Percentiles rank a stretch among this genome's conserved stretches.
phyloP scores from a whole-genome alignment of 1,140 invertebrate species.

The Trachymyrmex cornetzi region DNA sequence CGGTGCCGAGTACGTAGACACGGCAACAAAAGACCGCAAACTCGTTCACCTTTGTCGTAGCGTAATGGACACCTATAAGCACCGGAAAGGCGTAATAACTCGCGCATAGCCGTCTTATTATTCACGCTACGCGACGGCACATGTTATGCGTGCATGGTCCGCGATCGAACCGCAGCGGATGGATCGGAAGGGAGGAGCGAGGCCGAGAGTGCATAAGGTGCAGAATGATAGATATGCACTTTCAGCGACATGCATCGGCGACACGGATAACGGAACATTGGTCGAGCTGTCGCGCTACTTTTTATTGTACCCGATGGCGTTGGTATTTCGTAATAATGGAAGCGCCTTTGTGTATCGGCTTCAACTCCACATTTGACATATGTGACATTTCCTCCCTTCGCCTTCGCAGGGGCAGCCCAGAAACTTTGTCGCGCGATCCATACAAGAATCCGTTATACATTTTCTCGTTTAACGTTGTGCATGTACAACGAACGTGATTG shows the following conservation, averaged over 20 bases:
- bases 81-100: slow-evolving; percentile 84
- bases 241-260: slow-evolving; percentile 36
- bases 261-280: slow-evolving; percentile 15
- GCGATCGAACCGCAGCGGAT: slow-evolving; percentile 59
- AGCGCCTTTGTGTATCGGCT: slow-evolving; percentile 30
- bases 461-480: not conserved
- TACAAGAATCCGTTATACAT: not conserved
- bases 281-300: slow-evolving; percentile 46
- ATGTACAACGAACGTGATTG: not conserved
- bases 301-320: slow-evolving; percentile 36
- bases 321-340: slow-evolving; percentile 47
- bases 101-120: slow-evolving; percentile 79
- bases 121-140: slow-evolving; percentile 79
- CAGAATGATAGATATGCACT: slow-evolving; percentile 35
- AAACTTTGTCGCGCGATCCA: not conserved
- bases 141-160: slow-evolving; percentile 73
- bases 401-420: not conserved
- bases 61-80: slow-evolving; percentile 83
- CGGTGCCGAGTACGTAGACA: slow-evolving; percentile 51
- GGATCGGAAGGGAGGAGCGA: slow-evolving; percentile 43
- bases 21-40: slow-evolving; percentile 77
- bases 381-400: slow-evolving; percentile 47
- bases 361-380: slow-evolving; percentile 36
- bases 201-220: slow-evolving; percentile 45
- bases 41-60: slow-evolving; percentile 61